Evolutionary conservation across 2,113 vertebrate species (phyloP).

Genomic region (Hippocampus mohnikei): DNA sequence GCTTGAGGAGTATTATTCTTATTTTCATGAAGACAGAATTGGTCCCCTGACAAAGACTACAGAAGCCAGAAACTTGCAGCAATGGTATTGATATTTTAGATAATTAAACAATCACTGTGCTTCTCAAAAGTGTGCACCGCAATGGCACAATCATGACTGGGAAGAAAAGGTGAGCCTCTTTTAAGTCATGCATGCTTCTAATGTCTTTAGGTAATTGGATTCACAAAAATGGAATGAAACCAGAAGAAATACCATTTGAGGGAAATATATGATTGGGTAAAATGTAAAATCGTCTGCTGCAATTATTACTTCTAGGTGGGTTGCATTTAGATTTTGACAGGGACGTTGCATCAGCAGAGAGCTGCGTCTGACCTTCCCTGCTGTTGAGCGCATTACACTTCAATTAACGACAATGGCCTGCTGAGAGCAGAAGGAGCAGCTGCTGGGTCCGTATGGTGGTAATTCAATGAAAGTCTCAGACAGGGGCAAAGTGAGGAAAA

Average conservation of each 20-base stretch:
- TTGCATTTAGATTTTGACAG: constrained; percentile 59
- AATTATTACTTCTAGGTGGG: constrained; percentile 22
- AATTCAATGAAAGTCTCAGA: constrained; percentile 82
- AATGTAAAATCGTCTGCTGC: not conserved
- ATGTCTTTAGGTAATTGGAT: not conserved
- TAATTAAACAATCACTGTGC: not conserved
- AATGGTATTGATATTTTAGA: not conserved
- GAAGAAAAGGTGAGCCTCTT: not conserved
- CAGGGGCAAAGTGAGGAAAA: constrained; percentile 66
- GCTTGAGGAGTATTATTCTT: not conserved
- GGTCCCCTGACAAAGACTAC: not conserved
- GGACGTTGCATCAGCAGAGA: constrained; percentile 72
- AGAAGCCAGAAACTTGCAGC: not conserved
- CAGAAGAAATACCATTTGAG: not conserved
- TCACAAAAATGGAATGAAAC: not conserved
- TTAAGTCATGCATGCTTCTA: constrained; percentile 7
- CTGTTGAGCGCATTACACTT: constrained; percentile 85
- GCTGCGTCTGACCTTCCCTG: constrained; percentile 81
- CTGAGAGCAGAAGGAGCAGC: constrained; percentile 83
- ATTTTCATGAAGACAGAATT: not conserved
- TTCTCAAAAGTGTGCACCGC: not conserved
- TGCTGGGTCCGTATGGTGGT: constrained; percentile 83
- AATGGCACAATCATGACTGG: not conserved
- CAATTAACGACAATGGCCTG: constrained; percentile 84
- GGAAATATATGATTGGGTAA: not conserved